Evolutionary conservation across 1,140 invertebrate genomes (phyloP).

Genomic region (Drosophila bocqueti): DNA sequence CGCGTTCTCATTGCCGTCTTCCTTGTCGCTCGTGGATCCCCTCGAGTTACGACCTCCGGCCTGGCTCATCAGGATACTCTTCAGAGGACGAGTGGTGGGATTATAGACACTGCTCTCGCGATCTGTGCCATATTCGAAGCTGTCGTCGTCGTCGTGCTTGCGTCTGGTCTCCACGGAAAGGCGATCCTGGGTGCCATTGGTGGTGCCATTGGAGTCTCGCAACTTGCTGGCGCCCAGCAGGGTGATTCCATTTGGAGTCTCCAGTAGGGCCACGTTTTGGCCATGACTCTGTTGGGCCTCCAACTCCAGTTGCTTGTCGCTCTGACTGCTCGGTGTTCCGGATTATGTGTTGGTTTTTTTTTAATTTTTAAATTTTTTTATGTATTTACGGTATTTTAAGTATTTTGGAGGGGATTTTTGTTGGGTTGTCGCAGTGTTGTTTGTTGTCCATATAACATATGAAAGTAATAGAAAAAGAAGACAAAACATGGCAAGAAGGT

Average conservation of each 20-base stretch:
- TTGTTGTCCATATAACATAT: conserved; percentile 61
- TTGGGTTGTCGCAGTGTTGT: conserved; percentile 33
- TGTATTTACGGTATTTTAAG: conserved; percentile 1
- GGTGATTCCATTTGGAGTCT: conserved; percentile 80
- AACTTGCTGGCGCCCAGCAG: conserved; percentile 66
- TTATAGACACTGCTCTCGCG: conserved; percentile 82
- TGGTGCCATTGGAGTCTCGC: conserved; percentile 48
- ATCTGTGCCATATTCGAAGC: conserved; percentile 81
- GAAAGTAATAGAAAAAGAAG: conserved; percentile 69
- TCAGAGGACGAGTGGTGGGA: conserved; percentile 74
- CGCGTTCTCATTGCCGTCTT: conserved; percentile 38
- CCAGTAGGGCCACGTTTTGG: conserved; percentile 75
- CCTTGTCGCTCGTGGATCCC: conserved; percentile 11
- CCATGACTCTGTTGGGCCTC: conserved; percentile 56
- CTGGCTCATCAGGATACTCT: conserved; percentile 62
- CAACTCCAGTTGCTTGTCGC: conserved; percentile 67
- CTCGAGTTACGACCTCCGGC: conserved; percentile 69
- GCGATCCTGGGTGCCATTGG: conserved; percentile 50
- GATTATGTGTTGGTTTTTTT: conserved; percentile 1
- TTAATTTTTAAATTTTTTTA: neutral
- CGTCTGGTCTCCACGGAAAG: conserved; percentile 61
- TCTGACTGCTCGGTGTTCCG: conserved; percentile 18
- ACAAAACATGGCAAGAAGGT: conserved; percentile 46
- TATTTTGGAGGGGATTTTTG: conserved; percentile 20
- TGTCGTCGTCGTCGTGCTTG: conserved; percentile 62